These are phyloP conservation scores for Martes martes DNA, from an alignment of 2,113 vertebrate species.

Conservation along the genomic window DNA sequence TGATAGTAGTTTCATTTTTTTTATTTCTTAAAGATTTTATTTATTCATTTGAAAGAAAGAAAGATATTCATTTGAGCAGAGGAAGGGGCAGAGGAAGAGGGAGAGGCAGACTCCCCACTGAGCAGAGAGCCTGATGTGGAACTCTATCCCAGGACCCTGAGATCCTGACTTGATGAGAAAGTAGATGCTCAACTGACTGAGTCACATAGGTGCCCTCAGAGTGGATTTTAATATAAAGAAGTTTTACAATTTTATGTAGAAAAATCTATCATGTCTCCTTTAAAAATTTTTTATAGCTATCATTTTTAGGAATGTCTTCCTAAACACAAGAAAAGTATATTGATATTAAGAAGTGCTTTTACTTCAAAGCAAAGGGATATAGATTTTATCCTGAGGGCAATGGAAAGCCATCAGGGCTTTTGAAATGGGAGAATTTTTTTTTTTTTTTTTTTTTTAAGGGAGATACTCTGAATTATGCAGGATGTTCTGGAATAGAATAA, in stretches of 20 bases:
- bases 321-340: background rate
- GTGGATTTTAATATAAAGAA: background rate
- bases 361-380: background rate
- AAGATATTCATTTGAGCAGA: too few relatives aligned
- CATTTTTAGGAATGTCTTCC: background rate
- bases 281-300: background rate
- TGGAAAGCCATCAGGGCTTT: background rate
- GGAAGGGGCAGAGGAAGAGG: too few relatives aligned
- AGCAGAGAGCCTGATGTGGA: too few relatives aligned
- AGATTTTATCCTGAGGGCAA: background rate
- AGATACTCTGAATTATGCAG: background rate
- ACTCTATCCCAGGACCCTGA: too few relatives aligned
- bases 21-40: too few relatives aligned
- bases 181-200: too few relatives aligned
- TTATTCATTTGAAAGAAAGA: too few relatives aligned
- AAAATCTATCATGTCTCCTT: background rate
- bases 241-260: background rate
- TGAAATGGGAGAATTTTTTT: background rate
- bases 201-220: background rate
- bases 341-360: background rate
- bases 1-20: background rate
- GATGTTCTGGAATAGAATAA: background rate
- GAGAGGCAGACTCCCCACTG: too few relatives aligned
- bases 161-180: too few relatives aligned
- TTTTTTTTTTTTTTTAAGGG: background rate